phyloP scores from a whole-genome alignment of 2,113 vertebrate species.

The Nymphicus hollandicus region DNA sequence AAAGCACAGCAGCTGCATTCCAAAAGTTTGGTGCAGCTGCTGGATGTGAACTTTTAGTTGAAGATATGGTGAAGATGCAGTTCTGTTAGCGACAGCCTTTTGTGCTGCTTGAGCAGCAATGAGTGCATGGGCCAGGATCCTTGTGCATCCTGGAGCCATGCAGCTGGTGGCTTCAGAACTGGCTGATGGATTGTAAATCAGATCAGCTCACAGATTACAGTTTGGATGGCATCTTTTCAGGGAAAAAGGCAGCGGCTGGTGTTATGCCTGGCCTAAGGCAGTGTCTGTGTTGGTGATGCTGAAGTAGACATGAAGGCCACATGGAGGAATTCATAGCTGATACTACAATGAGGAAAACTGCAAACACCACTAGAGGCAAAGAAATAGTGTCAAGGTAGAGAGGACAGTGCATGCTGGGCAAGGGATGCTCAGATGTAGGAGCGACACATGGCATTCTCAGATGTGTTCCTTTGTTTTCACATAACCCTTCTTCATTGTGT shows the following conservation, averaged over 20 bases:
- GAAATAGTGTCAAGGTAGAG: neutral
- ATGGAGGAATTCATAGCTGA: neutral
- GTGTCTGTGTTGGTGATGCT: neutral
- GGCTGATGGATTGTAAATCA: neutral
- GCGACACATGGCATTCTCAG: neutral
- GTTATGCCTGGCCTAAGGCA: neutral
- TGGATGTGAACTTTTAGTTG: neutral
- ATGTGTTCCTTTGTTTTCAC: neutral
- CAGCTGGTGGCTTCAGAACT: neutral
- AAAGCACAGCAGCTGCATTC: neutral
- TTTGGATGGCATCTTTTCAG: neutral
- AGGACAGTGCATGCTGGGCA: neutral
- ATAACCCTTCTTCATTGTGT: neutral
- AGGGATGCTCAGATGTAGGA: neutral
- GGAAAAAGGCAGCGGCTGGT: neutral
- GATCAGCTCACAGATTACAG: neutral
- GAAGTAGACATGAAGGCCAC: neutral
- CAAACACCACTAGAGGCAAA: neutral
- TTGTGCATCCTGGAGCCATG: neutral
- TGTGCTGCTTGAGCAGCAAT: neutral
- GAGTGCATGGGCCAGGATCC: neutral
- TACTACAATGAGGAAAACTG: neutral
- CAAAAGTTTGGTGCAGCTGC: neutral
- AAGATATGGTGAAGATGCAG: neutral
- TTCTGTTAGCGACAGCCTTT: neutral